These are phyloP conservation scores for Indicator maculatus DNA, from an alignment of 2,113 vertebrate species.

Conservation along the genomic window DNA sequence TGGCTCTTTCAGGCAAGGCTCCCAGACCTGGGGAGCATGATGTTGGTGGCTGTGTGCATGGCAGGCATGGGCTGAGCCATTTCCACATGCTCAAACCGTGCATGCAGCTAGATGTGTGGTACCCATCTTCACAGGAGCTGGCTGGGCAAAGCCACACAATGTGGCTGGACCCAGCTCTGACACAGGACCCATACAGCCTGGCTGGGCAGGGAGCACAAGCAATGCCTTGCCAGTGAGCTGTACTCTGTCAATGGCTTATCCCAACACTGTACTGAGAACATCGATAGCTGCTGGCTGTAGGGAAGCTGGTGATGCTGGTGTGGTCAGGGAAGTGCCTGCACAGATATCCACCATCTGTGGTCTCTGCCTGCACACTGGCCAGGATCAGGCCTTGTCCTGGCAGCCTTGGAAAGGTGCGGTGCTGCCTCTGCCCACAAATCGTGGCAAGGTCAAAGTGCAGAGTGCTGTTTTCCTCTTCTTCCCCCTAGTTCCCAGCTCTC, in stretches of 20 bases:
- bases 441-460: not conserved
- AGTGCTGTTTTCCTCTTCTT: not conserved
- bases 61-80: not conserved
- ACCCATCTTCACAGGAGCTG: not conserved
- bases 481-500: not conserved
- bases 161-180: not conserved
- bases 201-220: not conserved
- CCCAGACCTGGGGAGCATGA: not conserved
- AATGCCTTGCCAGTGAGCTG: fast-evolving
- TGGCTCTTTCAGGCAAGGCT: not conserved
- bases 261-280: fast-evolving
- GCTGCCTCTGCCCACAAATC: not conserved
- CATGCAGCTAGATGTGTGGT: fast-evolving
- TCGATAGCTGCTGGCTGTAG: not conserved
- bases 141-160: too few relatives aligned
- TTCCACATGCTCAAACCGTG: not conserved
- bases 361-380: not conserved
- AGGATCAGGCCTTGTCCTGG: not conserved
- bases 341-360: not conserved
- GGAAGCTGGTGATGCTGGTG: not conserved
- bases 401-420: not conserved
- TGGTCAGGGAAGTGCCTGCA: fast-evolving
- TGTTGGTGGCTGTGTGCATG: not conserved
- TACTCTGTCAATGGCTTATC: not conserved
- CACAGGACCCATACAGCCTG: not conserved